Evolutionary conservation across 2,113 vertebrate species (phyloP).

Genomic region (Archocentrus centrarchus): DNA sequence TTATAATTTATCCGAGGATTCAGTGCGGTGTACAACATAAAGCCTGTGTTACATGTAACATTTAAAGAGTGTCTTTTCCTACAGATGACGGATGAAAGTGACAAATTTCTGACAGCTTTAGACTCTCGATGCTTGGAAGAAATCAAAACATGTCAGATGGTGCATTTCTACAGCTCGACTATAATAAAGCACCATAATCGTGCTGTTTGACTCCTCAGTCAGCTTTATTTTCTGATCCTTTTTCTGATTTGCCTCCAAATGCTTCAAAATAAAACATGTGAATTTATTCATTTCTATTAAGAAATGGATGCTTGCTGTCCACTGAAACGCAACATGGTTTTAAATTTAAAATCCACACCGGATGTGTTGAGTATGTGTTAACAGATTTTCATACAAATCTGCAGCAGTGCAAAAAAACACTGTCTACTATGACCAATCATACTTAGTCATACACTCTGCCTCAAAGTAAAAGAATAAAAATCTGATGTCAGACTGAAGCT

Average conservation of each 20-base stretch:
- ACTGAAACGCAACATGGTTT: not conserved
- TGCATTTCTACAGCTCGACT: not conserved
- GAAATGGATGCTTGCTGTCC: not conserved
- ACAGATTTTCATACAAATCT: not conserved
- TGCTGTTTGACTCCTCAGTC: not conserved
- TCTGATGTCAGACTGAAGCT: accelerated
- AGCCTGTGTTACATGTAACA: too few species aligned
- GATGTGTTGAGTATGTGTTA: not conserved
- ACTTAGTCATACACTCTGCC: not conserved
- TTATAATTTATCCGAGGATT: too few species aligned
- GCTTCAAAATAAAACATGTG: not conserved
- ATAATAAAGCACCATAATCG: too few species aligned
- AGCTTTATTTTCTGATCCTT: not conserved
- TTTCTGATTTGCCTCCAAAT: accelerated
- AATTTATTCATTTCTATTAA: too few species aligned
- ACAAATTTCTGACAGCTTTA: not conserved
- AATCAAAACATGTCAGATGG: accelerated
- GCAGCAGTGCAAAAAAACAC: not conserved
- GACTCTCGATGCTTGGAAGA: not conserved
- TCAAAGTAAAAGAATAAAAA: not conserved
- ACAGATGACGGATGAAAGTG: too few species aligned
- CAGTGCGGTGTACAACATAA: too few species aligned
- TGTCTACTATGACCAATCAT: not conserved
- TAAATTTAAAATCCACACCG: not conserved
- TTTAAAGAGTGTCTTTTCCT: not conserved